Evolutionary conservation across 2,113 vertebrate species (phyloP).

Genomic region (Zapornia atra): DNA sequence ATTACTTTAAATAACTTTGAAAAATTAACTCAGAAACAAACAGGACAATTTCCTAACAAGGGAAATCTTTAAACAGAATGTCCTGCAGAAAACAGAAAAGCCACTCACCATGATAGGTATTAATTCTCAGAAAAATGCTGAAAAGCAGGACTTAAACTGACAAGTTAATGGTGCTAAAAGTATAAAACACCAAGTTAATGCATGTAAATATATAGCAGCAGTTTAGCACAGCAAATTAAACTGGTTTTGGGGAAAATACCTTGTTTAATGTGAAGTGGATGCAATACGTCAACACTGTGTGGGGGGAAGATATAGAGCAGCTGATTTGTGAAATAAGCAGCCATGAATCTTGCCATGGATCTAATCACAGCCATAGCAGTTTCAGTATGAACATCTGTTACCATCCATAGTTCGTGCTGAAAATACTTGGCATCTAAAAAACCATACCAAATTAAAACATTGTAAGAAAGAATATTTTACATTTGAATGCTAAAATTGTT

Average conservation of each 20-base stretch:
- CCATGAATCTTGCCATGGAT: slow-evolving; percentile 94
- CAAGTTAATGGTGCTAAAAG: not conserved
- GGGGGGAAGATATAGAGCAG: slow-evolving; percentile 85
- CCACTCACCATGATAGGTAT: not conserved
- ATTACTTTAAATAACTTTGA: not conserved
- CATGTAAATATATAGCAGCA: fast-evolving
- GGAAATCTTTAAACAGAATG: not conserved
- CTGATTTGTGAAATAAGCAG: slow-evolving; percentile 90
- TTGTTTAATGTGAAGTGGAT: slow-evolving; percentile 82
- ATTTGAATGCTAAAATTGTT: not conserved
- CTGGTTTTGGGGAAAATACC: slow-evolving; percentile 66
- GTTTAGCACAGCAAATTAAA: not conserved
- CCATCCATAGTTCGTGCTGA: slow-evolving; percentile 50
- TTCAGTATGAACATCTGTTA: slow-evolving; percentile 72
- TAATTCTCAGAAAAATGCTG: not conserved
- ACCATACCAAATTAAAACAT: not conserved
- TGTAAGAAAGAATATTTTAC: not conserved
- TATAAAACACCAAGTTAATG: not conserved
- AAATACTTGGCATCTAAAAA: slow-evolving; percentile 50
- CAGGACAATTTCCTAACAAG: not conserved
- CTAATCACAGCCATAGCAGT: slow-evolving; percentile 82
- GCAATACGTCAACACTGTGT: slow-evolving; percentile 83
- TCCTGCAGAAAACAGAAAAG: not conserved
- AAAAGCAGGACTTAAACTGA: not conserved
- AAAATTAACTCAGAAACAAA: not conserved